Base-by-base conservation (phyloP, 2,888 invertebrate species). In the Bombyx huttoni region DNA sequence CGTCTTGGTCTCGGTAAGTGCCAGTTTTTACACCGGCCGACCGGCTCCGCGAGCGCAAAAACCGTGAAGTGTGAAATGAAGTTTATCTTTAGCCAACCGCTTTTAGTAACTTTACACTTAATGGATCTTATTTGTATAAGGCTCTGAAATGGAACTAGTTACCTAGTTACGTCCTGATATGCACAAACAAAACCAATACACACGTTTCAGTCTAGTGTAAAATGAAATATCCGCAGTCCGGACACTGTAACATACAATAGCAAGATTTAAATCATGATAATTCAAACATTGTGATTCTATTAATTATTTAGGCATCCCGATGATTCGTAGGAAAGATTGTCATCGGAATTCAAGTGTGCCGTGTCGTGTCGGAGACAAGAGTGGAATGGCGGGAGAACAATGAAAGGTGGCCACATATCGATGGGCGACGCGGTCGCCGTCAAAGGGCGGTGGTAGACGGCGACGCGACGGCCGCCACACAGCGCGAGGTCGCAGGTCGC, bases 401-500 rank as follows among this genome's bases (percentile, higher is more conserved):
- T 59, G 59, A 61, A 53, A 52, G 50, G 51, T 51, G 52, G 49
- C 51, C 50, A 59, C 55, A 55, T 62, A 67, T 72, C 68, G 62
- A 64, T 69, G 50, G 51, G 51, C 54, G 54, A 48, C 51, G 52
- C 56, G 57, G 52, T 54, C 52, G 49, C 54, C 57, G 58, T 55
- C 56, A 63, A 73, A 72, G 59, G 49, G 53, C 49, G 56, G 59
- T 60, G 54, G 55, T 50, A 54, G 56, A 59, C 59, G 57, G 33
- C 45, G 56, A 54, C 61, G 54, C 56, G 52, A 61, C 64, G 70
- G 67, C 67, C 65, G 66, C 67, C 79, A 74, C 79, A 78, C 77
- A 75, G 73, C 68, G 73, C 59, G 68, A 63, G 65, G 84, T 83
- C 83, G 78, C 67, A 75, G 85, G 83, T 82, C 82, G 70, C 61